Evolutionary conservation across 2,113 vertebrate genomes (phyloP).

Genomic region (Panthera leo): DNA sequence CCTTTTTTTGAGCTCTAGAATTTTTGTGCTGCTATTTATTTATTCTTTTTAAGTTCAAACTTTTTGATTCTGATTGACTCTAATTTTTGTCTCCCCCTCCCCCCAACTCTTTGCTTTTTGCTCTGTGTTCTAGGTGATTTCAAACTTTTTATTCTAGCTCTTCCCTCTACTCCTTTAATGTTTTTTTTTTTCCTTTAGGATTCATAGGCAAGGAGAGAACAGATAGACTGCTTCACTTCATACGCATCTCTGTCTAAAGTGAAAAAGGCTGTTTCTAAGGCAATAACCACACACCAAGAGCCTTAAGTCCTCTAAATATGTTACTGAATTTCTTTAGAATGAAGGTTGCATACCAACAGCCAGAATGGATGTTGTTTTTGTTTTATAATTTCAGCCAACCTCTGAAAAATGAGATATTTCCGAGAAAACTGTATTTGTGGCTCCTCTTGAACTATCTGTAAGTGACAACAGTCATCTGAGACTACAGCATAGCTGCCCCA

Average conservation of each 20-base stretch:
- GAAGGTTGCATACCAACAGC: not conserved
- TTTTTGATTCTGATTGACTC: not conserved
- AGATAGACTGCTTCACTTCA: not conserved
- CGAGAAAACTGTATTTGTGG: not conserved
- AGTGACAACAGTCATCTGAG: not conserved
- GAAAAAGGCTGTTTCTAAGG: not conserved
- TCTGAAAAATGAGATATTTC: not conserved
- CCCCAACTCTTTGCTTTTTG: not conserved
- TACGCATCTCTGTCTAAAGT: not conserved
- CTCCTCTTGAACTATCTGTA: not conserved
- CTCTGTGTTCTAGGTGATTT: not conserved
- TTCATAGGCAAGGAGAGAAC: not conserved
- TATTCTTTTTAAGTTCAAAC: not conserved
- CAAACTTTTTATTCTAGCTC: not conserved
- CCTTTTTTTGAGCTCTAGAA: not conserved
- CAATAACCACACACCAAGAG: not conserved
- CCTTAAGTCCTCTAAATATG: not conserved
- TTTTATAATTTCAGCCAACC: not conserved
- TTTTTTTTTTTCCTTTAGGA: not conserved
- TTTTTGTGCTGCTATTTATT: too few relatives aligned
- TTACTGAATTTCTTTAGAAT: not conserved
- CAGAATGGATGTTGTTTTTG: not conserved
- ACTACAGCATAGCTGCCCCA: not conserved
- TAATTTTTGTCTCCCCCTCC: not conserved
- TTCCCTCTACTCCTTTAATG: not conserved